Evolutionary conservation across 2,888 invertebrate genomes (phyloP), one percentile per base, ranked within the genome.

Genomic region (Agonopterix alstromeriana): DNA sequence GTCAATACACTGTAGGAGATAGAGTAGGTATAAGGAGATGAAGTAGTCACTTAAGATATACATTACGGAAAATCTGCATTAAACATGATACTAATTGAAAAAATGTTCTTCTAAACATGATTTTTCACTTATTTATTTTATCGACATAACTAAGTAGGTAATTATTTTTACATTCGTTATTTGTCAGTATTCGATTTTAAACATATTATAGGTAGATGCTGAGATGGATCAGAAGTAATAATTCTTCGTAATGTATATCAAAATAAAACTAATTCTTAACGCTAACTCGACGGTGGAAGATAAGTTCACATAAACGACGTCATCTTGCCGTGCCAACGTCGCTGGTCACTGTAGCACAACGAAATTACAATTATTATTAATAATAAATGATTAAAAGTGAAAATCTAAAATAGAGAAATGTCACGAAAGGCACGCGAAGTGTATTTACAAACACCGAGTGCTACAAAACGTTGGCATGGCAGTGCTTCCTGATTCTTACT

Each of bases 271-370:
- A 67, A 57, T 48, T 50, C 63, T 67, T 67, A 62, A 48, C 46
- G 35, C 61, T 67, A 70, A 51, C 49, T 54, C 57, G 63, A 58
- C 70, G 77, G 65, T 74, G 77, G 77, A 74, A 66, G 69, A 70
- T 65, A 68, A 40, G 43, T 51, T 58, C 60, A 61, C 67, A 27
- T 27, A 27, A 66, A 59, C 62, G 66, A 69, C 65, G 61, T 61
- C 68, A 62, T 60, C 70, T 56, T 72, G 77, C 79, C 79, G 67
- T 78, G 80, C 84, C 85, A 85, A 82, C 74, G 72, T 56, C 69
- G 65, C 53, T 58, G 64, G 57, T 83, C 84, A 86, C 86, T 86
- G 86, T 58, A 75, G 78, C 79, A 82, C 70, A 82, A 81, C 60
- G 65, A 66, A 72, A 68, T 57, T 50, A 59, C 51, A 53, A 49